Evolutionary conservation across 2,797 vertebrate genomes (phyloP).

Genomic region (Dallia pectoralis): DNA sequence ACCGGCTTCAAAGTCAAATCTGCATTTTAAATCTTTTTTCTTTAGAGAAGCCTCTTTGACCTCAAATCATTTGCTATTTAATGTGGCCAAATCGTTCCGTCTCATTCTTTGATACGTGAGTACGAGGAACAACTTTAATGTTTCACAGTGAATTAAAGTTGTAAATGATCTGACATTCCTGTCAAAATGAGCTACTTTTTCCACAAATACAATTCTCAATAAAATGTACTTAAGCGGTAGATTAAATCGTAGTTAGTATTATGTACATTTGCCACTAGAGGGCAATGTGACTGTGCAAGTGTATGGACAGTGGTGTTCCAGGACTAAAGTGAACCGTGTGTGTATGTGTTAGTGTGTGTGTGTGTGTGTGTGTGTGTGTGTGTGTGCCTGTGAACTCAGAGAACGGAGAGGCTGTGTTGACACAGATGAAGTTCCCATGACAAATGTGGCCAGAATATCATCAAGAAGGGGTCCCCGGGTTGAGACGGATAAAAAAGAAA

Average conservation of each 20-base stretch:
- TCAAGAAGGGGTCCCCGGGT: conserved; percentile 77
- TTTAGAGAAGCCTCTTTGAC: conserved; percentile 22
- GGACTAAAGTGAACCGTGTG: neutral
- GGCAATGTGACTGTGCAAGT: conserved; percentile 67
- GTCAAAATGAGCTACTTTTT: neutral
- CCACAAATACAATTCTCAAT: neutral
- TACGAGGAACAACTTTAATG: conserved; percentile 15
- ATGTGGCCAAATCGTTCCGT: conserved; percentile 28
- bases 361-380: conserved; percentile 19
- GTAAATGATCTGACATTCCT: neutral
- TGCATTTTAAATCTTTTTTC: conserved; percentile 30
- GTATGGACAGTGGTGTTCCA: conserved; percentile 7
- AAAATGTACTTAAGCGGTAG: neutral
- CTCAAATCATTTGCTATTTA: conserved; percentile 27
- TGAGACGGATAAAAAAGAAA: conserved; percentile 60
- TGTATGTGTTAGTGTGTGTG: conserved; percentile 20
- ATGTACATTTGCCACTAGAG: conserved; percentile 64
- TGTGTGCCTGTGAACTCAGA: conserved; percentile 23
- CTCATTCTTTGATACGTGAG: conserved; percentile 37
- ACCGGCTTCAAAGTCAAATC: conserved; percentile 28
- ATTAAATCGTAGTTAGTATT: too few species aligned
- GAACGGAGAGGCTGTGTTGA: conserved; percentile 64
- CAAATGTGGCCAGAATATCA: conserved; percentile 83
- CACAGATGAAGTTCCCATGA: conserved; percentile 87
- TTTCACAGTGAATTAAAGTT: neutral